Evolutionary conservation across 2,113 vertebrate genomes (phyloP).

Genomic region (Diglossa brunneiventris): DNA sequence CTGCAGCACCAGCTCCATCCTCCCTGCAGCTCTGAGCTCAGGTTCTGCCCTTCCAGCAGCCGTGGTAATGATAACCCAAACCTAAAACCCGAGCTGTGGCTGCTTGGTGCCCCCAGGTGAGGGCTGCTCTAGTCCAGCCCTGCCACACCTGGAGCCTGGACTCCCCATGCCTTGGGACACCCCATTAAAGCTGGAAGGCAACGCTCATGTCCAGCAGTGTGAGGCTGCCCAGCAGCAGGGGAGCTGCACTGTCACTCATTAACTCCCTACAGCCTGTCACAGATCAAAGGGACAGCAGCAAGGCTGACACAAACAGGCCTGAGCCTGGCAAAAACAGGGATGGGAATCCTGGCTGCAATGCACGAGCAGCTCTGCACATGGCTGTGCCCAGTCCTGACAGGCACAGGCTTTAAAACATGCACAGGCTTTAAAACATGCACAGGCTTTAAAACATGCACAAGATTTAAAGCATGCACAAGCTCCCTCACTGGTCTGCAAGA

Average conservation of each 20-base stretch:
- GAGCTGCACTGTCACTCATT: not conserved
- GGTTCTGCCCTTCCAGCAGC: not conserved
- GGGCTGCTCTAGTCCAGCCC: not conserved
- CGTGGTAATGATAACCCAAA: fast-evolving
- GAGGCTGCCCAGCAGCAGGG: not conserved
- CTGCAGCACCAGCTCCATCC: not conserved
- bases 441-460: not conserved
- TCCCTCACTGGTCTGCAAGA: slow-evolving; percentile 44
- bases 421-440: not conserved
- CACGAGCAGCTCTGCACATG: not conserved
- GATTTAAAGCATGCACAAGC: slow-evolving; percentile 1
- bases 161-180: not conserved
- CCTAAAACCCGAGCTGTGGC: not conserved
- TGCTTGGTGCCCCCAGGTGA: not conserved
- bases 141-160: fast-evolving
- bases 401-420: not conserved
- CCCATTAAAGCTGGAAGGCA: fast-evolving
- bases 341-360: not conserved
- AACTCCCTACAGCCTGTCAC: not conserved
- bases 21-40: not conserved
- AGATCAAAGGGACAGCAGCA: not conserved
- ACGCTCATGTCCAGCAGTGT: fast-evolving
- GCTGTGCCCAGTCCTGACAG: not conserved
- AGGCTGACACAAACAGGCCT: not conserved
- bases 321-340: not conserved